Base-by-base conservation (phyloP, 2,888 invertebrate genomes). In the Eilema griseolum region DNA sequence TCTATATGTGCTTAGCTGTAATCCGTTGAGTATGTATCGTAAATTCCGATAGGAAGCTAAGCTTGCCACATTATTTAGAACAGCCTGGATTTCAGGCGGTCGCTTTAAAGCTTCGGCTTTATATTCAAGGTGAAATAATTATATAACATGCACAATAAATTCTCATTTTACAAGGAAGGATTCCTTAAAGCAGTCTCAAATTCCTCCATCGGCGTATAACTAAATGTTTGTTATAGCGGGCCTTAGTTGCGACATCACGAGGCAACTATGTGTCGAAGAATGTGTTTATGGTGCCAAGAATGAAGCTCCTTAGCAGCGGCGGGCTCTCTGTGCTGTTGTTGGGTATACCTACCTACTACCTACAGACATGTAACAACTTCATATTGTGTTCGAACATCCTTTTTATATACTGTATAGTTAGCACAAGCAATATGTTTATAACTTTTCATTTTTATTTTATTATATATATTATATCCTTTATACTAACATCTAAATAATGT, bases 241-340 rank as follows among this genome's bases (percentile, higher is more conserved):
- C 88, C 89, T 90, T 90, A 91, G 92, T 92, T 89, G 92, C 89
- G 91, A 92, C 93, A 90, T 91, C 91, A 86, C 80, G 85, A 85
- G 86, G 85, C 89, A 95, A 95, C 94, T 93, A 94, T 94, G 94
- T 93, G 94, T 92, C 92, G 91, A 93, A 94, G 93, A 94, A 95
- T 95, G 94, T 92, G 93, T 94, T 94, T 94, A 93, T 91, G 90
- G 91, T 92, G 93, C 92, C 93, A 93, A 91, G 92, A 92, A 93
- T 93, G 90, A 87, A 89, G 91, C 94, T 93, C 87, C 90, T 94
- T 92, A 93, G 92, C 82, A 80, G 79, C 78, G 76, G 73, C 74
- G 79, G 80, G 79, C 77, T 82, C 83, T 85, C 83, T 80, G 71
- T 75, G 66, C 77, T 81, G 78, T 83, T 80, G 75, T 59, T 78